phyloP scores from a whole-genome alignment of 2,888 invertebrate species.

The Trichopria drosophilae region DNA sequence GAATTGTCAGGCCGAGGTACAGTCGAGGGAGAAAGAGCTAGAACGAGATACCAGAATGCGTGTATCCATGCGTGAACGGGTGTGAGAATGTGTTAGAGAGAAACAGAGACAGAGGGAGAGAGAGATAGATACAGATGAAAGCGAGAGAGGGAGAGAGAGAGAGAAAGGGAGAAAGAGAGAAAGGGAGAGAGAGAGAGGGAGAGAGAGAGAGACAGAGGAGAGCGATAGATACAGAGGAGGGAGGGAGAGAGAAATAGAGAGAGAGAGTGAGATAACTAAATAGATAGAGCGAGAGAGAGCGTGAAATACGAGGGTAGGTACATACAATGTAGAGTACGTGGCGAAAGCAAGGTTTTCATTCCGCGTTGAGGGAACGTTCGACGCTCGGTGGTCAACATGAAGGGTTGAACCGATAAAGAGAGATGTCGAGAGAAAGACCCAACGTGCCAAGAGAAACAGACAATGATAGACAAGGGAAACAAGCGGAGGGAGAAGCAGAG shows the following conservation, averaged over 20 bases:
- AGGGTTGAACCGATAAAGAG: constrained; percentile 24
- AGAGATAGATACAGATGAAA: constrained; percentile 10
- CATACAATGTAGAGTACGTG: constrained; percentile 1
- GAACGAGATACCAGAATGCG: no score
- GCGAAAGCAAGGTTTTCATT: constrained; percentile 26
- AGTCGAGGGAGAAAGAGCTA: no score
- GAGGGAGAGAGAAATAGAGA: constrained; percentile 31
- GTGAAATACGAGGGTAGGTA: not conserved
- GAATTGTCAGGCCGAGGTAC: constrained; percentile 20
- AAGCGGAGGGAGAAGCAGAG: constrained; percentile 5
- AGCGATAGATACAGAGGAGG: constrained; percentile 35
- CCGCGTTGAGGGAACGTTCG: not conserved
- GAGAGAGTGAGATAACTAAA: not conserved
- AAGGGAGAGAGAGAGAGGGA: constrained; percentile 31
- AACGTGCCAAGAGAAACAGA: not conserved
- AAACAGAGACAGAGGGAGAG: not conserved
- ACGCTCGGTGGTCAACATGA: constrained; percentile 22
- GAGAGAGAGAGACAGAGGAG: constrained; percentile 35
- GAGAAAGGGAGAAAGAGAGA: constrained; percentile 12
- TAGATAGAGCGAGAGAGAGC: not conserved
- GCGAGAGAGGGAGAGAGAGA: constrained; percentile 5
- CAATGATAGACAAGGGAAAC: constrained; percentile 6
- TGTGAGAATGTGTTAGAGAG: not conserved
- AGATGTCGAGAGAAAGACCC: not conserved
- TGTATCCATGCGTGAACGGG: no score